A percentile compares a stretch with the other conserved stretches of the same genome.
phyloP scores from a whole-genome alignment of 2,888 invertebrate genomes.

The Subacronicta megacephala region DNA sequence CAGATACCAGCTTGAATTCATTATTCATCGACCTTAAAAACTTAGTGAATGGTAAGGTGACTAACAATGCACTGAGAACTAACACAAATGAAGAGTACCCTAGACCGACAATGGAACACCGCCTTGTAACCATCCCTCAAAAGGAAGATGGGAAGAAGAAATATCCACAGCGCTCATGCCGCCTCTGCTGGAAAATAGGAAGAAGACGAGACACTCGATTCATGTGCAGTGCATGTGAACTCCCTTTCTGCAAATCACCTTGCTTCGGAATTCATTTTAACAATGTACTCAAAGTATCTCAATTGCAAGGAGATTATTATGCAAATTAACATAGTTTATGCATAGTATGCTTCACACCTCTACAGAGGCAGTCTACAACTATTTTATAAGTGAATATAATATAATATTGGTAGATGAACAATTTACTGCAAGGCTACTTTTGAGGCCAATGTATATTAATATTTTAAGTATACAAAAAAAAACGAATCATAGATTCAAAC shows the following conservation, averaged over 20 bases:
- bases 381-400: conserved; percentile 57
- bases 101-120: conserved; percentile 77
- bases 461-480: conserved; percentile 37
- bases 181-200: conserved; percentile 87
- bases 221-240: conserved; percentile 86
- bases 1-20: conserved; percentile 87
- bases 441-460: conserved; percentile 49
- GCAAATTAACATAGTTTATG: conserved; percentile 72
- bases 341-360: conserved; percentile 54
- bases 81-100: conserved; percentile 73
- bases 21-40: conserved; percentile 87
- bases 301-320: conserved; percentile 84
- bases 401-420: conserved; percentile 34
- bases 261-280: conserved; percentile 87
- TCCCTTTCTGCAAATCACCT: conserved; percentile 86
- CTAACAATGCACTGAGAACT: conserved; percentile 76
- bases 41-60: conserved; percentile 85
- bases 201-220: conserved; percentile 85
- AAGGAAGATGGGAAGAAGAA: conserved; percentile 89
- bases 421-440: conserved; percentile 31
- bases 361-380: conserved; percentile 59
- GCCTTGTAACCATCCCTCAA: conserved; percentile 87
- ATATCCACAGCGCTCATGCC: conserved; percentile 87
- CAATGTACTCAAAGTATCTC: conserved; percentile 83
- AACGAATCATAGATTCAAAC: conserved; percentile 72